A percentile compares a stretch with the other conserved stretches of the same genome.
Evolutionary conservation across 2,797 vertebrate genomes (phyloP).

Genomic region (Monodelphis domestica): DNA sequence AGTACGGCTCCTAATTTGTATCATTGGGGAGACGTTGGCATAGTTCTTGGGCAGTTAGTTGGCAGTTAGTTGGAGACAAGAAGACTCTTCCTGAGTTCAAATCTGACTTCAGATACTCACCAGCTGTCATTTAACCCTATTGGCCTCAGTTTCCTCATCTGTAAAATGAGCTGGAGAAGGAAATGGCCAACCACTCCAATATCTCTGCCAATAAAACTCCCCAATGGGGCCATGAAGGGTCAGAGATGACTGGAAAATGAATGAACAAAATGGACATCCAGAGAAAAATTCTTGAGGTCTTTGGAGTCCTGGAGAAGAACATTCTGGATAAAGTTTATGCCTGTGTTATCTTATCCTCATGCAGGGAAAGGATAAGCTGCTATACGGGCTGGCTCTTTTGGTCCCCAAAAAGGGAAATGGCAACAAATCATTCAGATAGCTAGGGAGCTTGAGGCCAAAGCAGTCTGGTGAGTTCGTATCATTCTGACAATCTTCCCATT

Average conservation of each 20-base stretch:
- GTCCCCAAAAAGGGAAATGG: not conserved
- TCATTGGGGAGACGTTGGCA: not conserved
- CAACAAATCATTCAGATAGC: not conserved
- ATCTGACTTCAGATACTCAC: no score
- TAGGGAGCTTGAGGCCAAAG: not conserved
- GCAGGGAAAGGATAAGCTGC: not conserved
- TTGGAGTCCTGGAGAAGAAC: not conserved
- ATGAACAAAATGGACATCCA: no score
- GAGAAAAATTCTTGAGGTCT: not conserved
- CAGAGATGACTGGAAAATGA: no score
- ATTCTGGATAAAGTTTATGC: not conserved
- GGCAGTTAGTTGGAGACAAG: no score
- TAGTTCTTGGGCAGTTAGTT: no score
- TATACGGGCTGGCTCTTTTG: not conserved
- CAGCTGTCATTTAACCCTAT: no score
- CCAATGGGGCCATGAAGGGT: no score
- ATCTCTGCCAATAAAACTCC: no score
- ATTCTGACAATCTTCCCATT: not conserved
- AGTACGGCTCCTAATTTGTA: not conserved
- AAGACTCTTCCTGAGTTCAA: no score
- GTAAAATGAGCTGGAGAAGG: no score
- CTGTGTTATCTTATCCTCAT: not conserved
- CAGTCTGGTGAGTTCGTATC: not conserved
- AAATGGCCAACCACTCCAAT: no score
- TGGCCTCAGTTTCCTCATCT: no score